Conservation (phyloP, 2,797 vertebrate species). For the Brotula barbata region DNA sequence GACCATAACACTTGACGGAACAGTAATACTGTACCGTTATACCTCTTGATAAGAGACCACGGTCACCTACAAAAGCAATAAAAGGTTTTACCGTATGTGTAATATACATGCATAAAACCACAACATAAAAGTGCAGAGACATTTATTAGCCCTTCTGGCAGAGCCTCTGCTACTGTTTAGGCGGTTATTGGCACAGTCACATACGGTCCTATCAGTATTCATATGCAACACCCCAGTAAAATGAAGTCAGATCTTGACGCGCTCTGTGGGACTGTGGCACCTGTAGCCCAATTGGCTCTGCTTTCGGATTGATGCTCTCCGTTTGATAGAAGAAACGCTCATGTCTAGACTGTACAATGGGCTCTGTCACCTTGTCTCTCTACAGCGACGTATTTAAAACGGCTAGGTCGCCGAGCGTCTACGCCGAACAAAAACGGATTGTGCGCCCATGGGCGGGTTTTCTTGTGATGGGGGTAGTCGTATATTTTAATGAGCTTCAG, state of each 20-base stretch:
- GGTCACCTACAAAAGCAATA: slow-evolving; percentile 21
- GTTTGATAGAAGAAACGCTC: slow-evolving; percentile 63
- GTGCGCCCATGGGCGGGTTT: slow-evolving; percentile 41
- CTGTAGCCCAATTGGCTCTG: slow-evolving; percentile 61
- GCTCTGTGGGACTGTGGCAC: slow-evolving; percentile 52
- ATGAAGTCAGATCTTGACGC: slow-evolving; percentile 60
- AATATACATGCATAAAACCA: slow-evolving; percentile 23
- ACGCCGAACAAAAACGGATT: slow-evolving; percentile 36
- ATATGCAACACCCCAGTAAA: slow-evolving; percentile 36
- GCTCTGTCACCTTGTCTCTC: slow-evolving; percentile 49
- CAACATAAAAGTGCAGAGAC: slow-evolving; percentile 19
- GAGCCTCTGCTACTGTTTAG: slow-evolving; percentile 24
- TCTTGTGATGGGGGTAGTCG: slow-evolving; percentile 32
- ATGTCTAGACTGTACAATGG: slow-evolving; percentile 60
- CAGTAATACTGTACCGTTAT: slow-evolving; percentile 14
- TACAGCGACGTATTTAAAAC: slow-evolving; percentile 43
- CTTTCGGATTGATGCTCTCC: slow-evolving; percentile 59
- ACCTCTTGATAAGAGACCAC: neutral
- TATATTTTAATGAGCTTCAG: slow-evolving; percentile 54
- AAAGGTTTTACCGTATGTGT: slow-evolving; percentile 11
- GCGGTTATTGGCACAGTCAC: slow-evolving; percentile 32
- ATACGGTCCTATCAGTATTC: slow-evolving; percentile 59
- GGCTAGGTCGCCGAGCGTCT: slow-evolving; percentile 3
- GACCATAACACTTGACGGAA: slow-evolving; percentile 25
- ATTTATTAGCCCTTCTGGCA: slow-evolving; percentile 21